These are phyloP conservation scores for Clarias magur DNA, from an alignment of 2,113 vertebrate genomes.

Conservation along the genomic window DNA sequence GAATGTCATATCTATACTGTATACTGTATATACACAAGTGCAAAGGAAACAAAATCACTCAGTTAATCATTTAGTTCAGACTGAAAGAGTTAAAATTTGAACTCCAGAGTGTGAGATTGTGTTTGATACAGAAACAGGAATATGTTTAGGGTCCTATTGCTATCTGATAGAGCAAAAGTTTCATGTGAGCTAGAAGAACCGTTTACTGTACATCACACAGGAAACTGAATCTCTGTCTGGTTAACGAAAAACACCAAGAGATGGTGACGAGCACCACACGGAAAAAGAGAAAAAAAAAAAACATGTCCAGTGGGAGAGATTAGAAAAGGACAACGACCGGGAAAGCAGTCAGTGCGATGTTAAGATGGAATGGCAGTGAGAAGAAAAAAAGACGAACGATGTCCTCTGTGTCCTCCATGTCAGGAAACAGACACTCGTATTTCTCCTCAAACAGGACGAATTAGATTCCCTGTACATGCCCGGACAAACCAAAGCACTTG, in stretches of 20 bases:
- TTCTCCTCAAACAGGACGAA: neutral
- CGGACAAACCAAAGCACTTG: neutral
- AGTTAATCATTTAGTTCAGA: neutral
- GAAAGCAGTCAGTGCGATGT: slow-evolving; percentile 24
- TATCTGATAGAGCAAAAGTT: slow-evolving; percentile 4
- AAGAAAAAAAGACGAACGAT: neutral
- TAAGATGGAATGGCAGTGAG: slow-evolving; percentile 14
- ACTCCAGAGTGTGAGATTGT: neutral
- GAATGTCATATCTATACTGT: slow-evolving; percentile 9
- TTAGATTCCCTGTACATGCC: neutral
- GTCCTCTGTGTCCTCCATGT: neutral
- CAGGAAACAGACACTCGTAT: neutral
- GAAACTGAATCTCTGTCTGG: neutral
- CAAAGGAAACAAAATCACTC: neutral
- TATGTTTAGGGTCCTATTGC: neutral
- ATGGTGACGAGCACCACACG: neutral
- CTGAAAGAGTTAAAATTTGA: slow-evolving; percentile 1
- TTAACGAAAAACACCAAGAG: neutral
- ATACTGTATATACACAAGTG: neutral
- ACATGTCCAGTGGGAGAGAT: slow-evolving; percentile 9
- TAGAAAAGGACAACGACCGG: slow-evolving; percentile 10
- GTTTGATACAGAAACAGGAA: neutral
- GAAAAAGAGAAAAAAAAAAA: neutral
- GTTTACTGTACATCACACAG: neutral
- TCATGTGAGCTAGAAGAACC: neutral